Percentiles rank a stretch among this genome's conserved stretches.
Evolutionary conservation across 1,140 invertebrate species (phyloP).

Genomic region (Calliphora vicina): DNA sequence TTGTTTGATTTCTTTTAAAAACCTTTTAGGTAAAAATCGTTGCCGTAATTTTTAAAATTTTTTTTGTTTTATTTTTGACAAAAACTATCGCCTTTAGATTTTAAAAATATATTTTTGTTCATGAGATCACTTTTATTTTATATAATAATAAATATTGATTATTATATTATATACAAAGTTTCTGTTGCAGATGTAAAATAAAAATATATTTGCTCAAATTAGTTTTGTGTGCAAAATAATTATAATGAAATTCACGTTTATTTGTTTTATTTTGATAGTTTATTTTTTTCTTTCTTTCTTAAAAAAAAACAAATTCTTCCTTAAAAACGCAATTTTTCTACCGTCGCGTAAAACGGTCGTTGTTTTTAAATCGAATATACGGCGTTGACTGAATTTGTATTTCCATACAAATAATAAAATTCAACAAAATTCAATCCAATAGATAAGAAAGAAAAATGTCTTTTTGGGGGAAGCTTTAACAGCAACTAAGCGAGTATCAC

Average conservation of each 20-base stretch:
- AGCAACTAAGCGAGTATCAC: neutral
- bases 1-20: neutral
- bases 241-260: conserved; percentile 15
- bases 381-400: neutral
- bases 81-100: neutral
- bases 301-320: neutral
- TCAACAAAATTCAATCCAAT: conserved; percentile 11
- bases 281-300: neutral
- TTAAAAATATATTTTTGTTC: neutral
- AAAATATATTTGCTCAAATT: neutral
- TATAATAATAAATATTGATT: neutral
- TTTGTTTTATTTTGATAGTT: neutral
- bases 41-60: neutral
- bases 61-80: neutral
- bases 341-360: conserved; percentile 30
- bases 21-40: neutral
- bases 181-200: neutral
- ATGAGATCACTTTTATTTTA: neutral
- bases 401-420: too few species aligned
- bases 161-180: neutral
- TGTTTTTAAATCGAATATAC: conserved; percentile 29
- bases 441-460: neutral
- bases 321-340: conserved; percentile 16
- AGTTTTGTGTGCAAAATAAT: neutral
- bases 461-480: neutral